Evolutionary conservation across 2,888 invertebrate species (phyloP), one percentile per base, ranked within the genome.

Genomic region (Dryococelus australis): DNA sequence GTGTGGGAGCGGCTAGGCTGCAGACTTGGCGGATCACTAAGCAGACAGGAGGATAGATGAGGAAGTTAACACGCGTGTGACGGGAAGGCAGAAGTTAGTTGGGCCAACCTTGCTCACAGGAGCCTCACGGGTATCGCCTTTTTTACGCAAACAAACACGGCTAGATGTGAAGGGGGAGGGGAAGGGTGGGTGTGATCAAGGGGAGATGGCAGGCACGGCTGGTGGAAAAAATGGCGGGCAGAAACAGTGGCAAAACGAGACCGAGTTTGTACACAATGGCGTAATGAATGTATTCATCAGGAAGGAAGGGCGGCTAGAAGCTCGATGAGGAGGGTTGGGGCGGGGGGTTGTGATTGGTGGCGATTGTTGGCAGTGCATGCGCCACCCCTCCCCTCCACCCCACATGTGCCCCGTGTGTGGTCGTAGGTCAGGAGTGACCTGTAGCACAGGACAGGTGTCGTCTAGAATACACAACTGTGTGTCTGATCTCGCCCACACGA

Each of bases 271-370:
- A 80, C 87, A 88, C 88, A 86, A 86, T 86, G 86, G 47, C 80
- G 86, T 88, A 86, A 86, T 88, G 87, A 88, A 78, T 86, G 78
- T 85, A 87, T 88, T 88, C 88, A 85, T 84, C 87, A 86, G 86
- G 51, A 65, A 65, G 65, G 20, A n/a, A 8, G 20, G 65, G 65
- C 65, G 20, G 65, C 65, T 65, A 0, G 65, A 4, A 35, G 65
- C 0, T 20, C 24, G 16, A 24, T 65, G 65, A 20, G 65, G 65
- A 35, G 84, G n/a, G 10, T 53, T 27, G 53, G 16, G 85, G 43
- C 4, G 35, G 27, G 80, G 47, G n/a, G n/a, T n/a, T 83, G 47
- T 88, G 88, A 88, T 88, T 87, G 86, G 86, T 84, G 47, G 26
- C 86, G 84, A 86, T 87, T 87, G 87, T 86, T 65, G 85, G 43